Evolutionary conservation across 1,140 invertebrate species (phyloP).

Genomic region (Zaprionus africanus): DNA sequence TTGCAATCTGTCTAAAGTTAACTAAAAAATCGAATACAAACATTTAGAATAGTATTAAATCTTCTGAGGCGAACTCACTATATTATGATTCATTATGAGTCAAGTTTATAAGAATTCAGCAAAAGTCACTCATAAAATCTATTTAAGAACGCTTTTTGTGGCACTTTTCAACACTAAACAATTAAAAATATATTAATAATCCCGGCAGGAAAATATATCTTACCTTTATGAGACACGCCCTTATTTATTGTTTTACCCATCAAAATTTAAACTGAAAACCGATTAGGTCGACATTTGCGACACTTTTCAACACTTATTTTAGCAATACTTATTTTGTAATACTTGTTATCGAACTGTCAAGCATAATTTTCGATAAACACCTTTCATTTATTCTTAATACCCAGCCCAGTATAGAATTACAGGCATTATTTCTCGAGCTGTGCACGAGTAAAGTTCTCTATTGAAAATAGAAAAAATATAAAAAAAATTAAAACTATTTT

Average conservation of each 20-base stretch:
- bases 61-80: too few species aligned
- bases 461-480: background rate
- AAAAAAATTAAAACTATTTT: background rate
- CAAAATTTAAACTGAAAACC: background rate
- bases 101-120: too few species aligned
- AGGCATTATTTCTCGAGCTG: background rate
- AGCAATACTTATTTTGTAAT: background rate
- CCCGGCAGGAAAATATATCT: accelerated
- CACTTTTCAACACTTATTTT: background rate
- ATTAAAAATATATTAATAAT: too few species aligned
- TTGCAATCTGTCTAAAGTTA: too few species aligned
- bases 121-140: too few species aligned
- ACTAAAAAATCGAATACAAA: too few species aligned
- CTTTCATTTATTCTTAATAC: background rate
- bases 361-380: background rate
- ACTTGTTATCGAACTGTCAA: background rate
- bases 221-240: too few species aligned
- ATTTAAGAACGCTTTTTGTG: too few species aligned
- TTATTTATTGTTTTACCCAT: background rate
- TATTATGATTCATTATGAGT: too few species aligned
- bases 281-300: background rate
- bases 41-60: too few species aligned
- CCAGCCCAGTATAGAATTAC: background rate
- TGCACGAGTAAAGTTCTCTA: background rate
- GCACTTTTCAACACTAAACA: too few species aligned